Conservation (phyloP, 2,113 vertebrate species). For the Onychorhynchus coronatus region DNA sequence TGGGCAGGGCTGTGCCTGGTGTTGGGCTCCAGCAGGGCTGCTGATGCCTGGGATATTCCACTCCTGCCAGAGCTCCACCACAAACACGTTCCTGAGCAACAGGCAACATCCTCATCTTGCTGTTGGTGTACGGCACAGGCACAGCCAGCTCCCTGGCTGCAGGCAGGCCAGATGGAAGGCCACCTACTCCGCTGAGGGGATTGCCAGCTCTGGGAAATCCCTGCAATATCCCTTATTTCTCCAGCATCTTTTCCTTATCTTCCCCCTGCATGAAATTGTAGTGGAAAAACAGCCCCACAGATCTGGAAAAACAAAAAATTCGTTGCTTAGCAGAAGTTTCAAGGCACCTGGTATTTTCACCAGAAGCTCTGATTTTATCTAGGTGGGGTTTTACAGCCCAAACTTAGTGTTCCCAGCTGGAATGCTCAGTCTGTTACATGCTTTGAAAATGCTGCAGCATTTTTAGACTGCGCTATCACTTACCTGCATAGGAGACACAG, state of each 20-base stretch:
- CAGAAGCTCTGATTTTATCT: background rate
- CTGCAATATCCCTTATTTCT: background rate
- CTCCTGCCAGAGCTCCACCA: background rate
- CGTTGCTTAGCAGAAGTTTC: background rate
- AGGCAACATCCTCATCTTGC: background rate
- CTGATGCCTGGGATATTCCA: background rate
- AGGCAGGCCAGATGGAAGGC: background rate
- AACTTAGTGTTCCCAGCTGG: background rate
- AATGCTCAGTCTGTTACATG: background rate
- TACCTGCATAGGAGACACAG: background rate
- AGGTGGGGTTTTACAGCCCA: background rate
- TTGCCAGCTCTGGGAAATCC: background rate
- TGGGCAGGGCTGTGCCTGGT: background rate
- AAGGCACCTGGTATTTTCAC: background rate
- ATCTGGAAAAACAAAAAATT: background rate
- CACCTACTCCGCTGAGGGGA: fast-evolving
- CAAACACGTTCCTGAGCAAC: background rate
- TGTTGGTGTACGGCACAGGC: fast-evolving
- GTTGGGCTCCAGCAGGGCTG: background rate
- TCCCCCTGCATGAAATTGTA: background rate
- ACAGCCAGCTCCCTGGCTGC: background rate
- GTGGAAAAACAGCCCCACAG: background rate
- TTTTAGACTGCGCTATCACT: background rate
- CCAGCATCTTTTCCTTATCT: background rate
- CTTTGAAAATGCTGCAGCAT: background rate